Conservation (phyloP, 1,140 invertebrate species). For the Conus ventricosus region DNA sequence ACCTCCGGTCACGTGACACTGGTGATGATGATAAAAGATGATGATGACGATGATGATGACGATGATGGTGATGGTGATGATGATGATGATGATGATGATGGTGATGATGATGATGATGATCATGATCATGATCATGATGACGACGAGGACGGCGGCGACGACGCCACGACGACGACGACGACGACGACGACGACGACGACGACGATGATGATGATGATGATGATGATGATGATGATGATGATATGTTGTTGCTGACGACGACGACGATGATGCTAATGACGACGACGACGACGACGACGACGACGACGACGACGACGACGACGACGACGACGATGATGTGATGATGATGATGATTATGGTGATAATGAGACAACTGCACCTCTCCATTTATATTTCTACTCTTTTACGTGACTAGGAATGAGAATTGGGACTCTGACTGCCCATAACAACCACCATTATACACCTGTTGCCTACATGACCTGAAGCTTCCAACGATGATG, state of each 20-base stretch:
- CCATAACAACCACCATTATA: no score
- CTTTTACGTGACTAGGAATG: no score
- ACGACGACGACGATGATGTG: constrained; percentile 16
- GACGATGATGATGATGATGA: no score
- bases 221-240: no score
- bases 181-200: neutral
- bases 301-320: neutral
- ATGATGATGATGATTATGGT: constrained; percentile 44
- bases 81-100: constrained; percentile 30
- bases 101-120: constrained; percentile 38
- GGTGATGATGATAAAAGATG: constrained; percentile 30
- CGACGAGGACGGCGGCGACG: constrained; percentile 48
- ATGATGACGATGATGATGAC: constrained; percentile 36
- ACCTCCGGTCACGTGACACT: constrained; percentile 55
- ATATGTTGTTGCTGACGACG: no score
- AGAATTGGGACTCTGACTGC: no score
- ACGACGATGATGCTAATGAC: neutral
- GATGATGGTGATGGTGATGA: constrained; percentile 31
- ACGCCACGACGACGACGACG: neutral
- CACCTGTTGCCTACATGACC: no score
- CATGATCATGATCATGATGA: constrained; percentile 26
- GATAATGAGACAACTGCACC: no score
- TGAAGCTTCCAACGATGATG: no score
- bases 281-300: constrained; percentile 69
- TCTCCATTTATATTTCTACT: no score